Evolutionary conservation across 2,113 vertebrate species (phyloP).

Genomic region (Anser cygnoides): DNA sequence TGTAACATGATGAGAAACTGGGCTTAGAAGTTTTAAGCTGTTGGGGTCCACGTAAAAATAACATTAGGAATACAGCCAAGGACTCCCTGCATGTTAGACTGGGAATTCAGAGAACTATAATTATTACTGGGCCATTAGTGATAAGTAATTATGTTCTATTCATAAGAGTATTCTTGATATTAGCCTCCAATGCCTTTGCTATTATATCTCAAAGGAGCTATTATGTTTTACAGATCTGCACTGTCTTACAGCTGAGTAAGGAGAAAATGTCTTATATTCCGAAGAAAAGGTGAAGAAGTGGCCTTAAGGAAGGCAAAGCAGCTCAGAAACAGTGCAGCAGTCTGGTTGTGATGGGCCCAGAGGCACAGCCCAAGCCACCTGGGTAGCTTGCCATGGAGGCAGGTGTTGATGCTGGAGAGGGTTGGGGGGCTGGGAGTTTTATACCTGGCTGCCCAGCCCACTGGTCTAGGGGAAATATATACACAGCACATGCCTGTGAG

Average conservation of each 20-base stretch:
- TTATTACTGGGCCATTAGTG: background rate
- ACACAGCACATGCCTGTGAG: background rate
- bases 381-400: background rate
- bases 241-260: background rate
- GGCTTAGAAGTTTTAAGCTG: background rate
- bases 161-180: background rate
- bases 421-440: background rate
- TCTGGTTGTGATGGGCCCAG: background rate
- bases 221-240: background rate
- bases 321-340: background rate
- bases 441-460: background rate
- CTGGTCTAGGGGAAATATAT: background rate
- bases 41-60: background rate
- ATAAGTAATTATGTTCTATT: conserved; percentile 5
- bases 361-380: background rate
- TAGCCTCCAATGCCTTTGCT: conserved; percentile 1
- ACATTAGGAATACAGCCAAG: background rate
- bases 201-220: background rate
- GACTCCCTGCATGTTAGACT: background rate
- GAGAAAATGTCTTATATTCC: background rate
- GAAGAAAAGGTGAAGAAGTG: background rate
- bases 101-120: background rate
- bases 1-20: background rate
- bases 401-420: background rate
- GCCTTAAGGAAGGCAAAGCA: background rate